Conservation (phyloP, 2,113 vertebrate genomes). For the Hucho hucho region DNA sequence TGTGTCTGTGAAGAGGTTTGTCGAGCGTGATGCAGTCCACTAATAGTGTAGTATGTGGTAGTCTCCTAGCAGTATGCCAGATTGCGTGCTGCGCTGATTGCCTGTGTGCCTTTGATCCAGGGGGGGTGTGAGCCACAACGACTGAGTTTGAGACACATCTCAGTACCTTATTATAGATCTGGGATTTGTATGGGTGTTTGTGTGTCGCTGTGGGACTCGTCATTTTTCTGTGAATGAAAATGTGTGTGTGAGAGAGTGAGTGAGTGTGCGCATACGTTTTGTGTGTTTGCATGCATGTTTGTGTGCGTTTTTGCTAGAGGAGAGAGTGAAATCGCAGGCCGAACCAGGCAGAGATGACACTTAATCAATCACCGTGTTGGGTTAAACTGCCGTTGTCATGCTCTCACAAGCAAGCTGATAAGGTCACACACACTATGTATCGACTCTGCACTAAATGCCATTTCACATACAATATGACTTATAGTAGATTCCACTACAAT, state of each 20-base stretch:
- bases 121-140: constrained; percentile 31
- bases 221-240: background rate
- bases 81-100: constrained; percentile 27
- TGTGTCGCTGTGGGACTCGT: background rate
- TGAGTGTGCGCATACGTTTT: constrained; percentile 17
- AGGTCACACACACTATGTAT: too few relatives aligned
- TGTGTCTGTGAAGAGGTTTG: constrained; percentile 58
- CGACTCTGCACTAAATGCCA: too few relatives aligned
- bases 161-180: constrained; percentile 16
- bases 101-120: constrained; percentile 49
- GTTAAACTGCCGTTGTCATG: too few relatives aligned
- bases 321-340: too few relatives aligned
- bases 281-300: background rate
- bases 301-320: background rate
- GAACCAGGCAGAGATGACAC: too few relatives aligned
- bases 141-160: constrained; percentile 23
- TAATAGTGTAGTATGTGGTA: constrained; percentile 63
- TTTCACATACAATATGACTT: too few relatives aligned
- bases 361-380: too few relatives aligned
- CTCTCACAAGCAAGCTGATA: too few relatives aligned
- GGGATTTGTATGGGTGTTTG: constrained; percentile 27
- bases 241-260: background rate
- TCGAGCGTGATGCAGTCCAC: constrained; percentile 58
- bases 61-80: constrained; percentile 39
- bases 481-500: too few relatives aligned